These are phyloP conservation scores for Neotragus pygmaeus DNA, from an alignment of 2,113 vertebrate genomes.

Conservation along the genomic window DNA sequence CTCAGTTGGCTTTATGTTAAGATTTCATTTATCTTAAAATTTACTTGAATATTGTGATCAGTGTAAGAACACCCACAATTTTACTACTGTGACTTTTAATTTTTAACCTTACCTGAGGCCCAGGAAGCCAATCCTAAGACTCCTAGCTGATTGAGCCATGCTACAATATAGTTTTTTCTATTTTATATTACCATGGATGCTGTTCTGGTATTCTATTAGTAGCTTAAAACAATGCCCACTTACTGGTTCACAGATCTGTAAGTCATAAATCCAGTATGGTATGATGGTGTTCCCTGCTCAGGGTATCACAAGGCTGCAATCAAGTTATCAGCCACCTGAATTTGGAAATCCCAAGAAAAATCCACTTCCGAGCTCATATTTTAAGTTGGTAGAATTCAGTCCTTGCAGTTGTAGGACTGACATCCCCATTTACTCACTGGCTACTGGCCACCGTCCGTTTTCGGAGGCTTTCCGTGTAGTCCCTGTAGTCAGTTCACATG, in stretches of 20 bases:
- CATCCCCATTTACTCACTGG: neutral
- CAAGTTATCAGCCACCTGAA: neutral
- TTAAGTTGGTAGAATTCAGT: neutral
- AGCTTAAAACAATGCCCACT: neutral
- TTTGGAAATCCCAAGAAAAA: neutral
- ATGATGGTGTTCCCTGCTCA: neutral
- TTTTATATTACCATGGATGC: neutral
- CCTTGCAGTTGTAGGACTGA: neutral
- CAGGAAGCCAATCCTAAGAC: neutral
- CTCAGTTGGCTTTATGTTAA: neutral
- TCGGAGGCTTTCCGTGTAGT: neutral
- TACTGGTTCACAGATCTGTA: neutral
- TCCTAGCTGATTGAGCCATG: neutral
- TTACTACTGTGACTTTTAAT: neutral
- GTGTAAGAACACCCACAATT: neutral
- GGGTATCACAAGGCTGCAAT: neutral
- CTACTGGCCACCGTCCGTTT: neutral
- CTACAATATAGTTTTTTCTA: neutral
- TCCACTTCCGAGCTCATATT: neutral
- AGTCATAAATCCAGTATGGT: neutral
- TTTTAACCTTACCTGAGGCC: neutral
- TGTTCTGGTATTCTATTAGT: neutral
- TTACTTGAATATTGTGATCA: neutral
- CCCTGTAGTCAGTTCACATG: neutral
- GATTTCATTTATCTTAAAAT: neutral